These are phyloP conservation scores for Luffia ferchaultella DNA, from an alignment of 2,888 invertebrate genomes.

Conservation along the genomic window DNA sequence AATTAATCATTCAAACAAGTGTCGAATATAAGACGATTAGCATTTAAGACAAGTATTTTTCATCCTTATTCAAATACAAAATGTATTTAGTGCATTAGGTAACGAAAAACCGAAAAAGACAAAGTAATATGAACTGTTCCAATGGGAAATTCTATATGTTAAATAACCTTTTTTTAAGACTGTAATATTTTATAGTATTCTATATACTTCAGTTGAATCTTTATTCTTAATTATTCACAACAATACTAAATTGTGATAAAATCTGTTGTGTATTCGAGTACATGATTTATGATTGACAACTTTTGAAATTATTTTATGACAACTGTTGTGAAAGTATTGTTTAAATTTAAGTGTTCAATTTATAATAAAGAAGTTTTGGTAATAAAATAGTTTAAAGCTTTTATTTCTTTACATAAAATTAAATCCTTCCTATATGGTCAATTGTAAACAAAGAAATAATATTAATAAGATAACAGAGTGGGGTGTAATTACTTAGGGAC, in stretches of 20 bases:
- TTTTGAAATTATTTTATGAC: slow-evolving; percentile 2
- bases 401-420: no score
- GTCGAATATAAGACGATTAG: background rate
- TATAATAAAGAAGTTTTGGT: slow-evolving; percentile 58
- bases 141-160: no score
- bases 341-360: slow-evolving; percentile 47
- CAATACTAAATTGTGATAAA: background rate
- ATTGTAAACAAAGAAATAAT: no score
- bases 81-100: background rate
- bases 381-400: no score
- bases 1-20: background rate
- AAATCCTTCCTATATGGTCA: no score
- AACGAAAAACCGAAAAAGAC: background rate
- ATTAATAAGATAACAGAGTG: no score
- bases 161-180: background rate
- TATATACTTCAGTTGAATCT: background rate
- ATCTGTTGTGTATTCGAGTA: background rate
- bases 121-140: background rate
- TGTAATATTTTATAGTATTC: background rate
- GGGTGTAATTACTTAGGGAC: no score
- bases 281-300: background rate
- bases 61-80: background rate
- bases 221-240: background rate
- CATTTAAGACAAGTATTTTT: background rate
- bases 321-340: slow-evolving; percentile 41